A percentile compares a stretch with the other conserved stretches of the same genome.
These are phyloP conservation scores for Muscicapa adusta DNA, from an alignment of 2,113 vertebrate genomes.

Conservation along the genomic window DNA sequence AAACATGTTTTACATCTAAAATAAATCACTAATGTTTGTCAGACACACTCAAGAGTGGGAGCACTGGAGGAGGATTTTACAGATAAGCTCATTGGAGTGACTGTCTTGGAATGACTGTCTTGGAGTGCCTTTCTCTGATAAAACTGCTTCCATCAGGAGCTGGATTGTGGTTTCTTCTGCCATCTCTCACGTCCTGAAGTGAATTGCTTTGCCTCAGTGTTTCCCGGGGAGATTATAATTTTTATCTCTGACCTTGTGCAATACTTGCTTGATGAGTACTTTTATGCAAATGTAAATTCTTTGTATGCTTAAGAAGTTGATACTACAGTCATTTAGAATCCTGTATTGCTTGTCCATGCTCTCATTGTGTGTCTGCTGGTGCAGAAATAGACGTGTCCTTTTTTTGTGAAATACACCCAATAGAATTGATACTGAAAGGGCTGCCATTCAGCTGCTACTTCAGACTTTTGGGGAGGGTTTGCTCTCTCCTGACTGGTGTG, in stretches of 20 bases:
- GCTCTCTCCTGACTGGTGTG: background rate
- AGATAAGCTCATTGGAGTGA: background rate
- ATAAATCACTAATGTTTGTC: background rate
- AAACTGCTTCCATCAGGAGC: background rate
- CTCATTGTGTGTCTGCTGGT: background rate
- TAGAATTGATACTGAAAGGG: background rate
- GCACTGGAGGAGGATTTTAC: background rate
- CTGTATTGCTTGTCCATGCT: background rate
- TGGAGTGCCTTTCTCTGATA: background rate
- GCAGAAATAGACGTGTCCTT: slow-evolving; percentile 16
- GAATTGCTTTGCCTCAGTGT: slow-evolving; percentile 7
- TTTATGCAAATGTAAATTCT: slow-evolving; percentile 45
- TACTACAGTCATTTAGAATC: slow-evolving; percentile 17
- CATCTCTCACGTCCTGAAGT: background rate
- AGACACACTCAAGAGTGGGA: background rate
- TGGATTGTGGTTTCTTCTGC: background rate
- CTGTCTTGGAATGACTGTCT: background rate
- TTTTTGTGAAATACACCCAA: slow-evolving; percentile 29
- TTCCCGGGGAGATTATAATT: background rate
- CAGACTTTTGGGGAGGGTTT: background rate
- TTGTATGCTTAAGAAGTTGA: slow-evolving; percentile 46
- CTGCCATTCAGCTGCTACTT: background rate
- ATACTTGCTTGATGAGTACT: background rate
- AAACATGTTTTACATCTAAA: slow-evolving; percentile 22
- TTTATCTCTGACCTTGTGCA: slow-evolving; percentile 5